Evolutionary conservation across 2,797 vertebrate species (phyloP), one percentile per base, ranked within the genome.

Genomic region (Dermochelys coriacea): DNA sequence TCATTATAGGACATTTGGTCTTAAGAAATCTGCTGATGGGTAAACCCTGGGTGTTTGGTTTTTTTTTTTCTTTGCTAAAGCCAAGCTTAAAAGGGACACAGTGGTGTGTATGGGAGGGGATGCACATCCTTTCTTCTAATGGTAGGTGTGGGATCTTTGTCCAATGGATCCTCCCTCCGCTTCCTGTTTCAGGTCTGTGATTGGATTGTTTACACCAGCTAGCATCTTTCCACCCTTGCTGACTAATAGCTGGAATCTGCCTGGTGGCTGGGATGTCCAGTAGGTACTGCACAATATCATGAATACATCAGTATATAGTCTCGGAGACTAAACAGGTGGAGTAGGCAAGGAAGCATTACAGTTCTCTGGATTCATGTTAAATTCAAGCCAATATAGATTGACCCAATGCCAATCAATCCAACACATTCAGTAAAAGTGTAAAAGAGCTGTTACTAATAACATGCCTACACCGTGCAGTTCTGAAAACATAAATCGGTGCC

Each of bases 341-440:
- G 77, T 95, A 95, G 80, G 27, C 8, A 37, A 31, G 55, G 31
- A 27, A 19, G 25, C 82, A 91, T 96, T 89, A 59, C 5, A 83
- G 4, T 74, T 92, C 90, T 87, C 25, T 27, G 25, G 61, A 90
- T 54, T 61, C 19, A n/a, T 57, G 47, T 81, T 80, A 86, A 96
- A 88, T 61, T 91, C 57, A 71, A 68, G 27, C 52, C 80, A 12
- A 29, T 52, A 4, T 4, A 86, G 27, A 12, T 9, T 27, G 37
- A 74, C 61, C 57, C 29, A 82, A 3, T 47, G 55, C 16, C 18
- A 68, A 90, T 89, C 80, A 93, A 51, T 79, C 87, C 54, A 74
- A 86, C 52, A 86, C 85, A 59, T 49, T 75, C 47, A 68, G 82
- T 95, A 94, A 83, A 92, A 96, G 90, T 88, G 84, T 82, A 93